Evolutionary conservation across 2,113 vertebrate genomes (phyloP).

Genomic region (Dryoscopus gambensis): DNA sequence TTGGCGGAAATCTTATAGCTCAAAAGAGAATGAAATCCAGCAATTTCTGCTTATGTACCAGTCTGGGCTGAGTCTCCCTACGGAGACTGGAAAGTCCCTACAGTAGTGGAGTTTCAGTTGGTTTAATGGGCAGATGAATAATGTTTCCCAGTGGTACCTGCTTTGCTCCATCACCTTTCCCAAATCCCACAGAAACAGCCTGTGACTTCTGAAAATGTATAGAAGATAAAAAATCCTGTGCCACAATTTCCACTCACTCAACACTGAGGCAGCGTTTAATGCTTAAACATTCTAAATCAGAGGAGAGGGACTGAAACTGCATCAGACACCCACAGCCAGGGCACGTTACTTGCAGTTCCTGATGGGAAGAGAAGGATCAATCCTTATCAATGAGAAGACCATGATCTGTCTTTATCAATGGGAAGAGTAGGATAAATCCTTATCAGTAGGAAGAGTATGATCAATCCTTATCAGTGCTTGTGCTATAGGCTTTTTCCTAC

Average conservation of each 20-base stretch:
- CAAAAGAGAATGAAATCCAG: not conserved
- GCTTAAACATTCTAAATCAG: not conserved
- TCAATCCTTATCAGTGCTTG: not conserved
- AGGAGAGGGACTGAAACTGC: not conserved
- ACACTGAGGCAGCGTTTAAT: not conserved
- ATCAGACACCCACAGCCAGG: not conserved
- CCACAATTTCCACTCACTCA: not conserved
- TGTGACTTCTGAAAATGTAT: not conserved
- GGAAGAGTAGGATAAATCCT: not conserved
- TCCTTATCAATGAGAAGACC: not conserved
- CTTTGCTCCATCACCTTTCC: not conserved
- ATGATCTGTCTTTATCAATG: not conserved
- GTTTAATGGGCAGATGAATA: not conserved
- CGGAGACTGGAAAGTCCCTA: not conserved
- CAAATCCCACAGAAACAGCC: not conserved
- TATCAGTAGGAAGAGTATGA: not conserved
- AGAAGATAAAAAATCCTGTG: not conserved
- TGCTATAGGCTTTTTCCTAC: not conserved
- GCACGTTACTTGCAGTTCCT: fast-evolving
- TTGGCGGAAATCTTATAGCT: not conserved
- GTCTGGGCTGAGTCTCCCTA: not conserved
- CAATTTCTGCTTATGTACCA: not conserved
- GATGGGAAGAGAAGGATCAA: not conserved
- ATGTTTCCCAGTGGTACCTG: not conserved
- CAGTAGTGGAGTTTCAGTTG: not conserved